phyloP scores from a whole-genome alignment of 2,797 vertebrate genomes.

The Chaetodon trifasciatus region DNA sequence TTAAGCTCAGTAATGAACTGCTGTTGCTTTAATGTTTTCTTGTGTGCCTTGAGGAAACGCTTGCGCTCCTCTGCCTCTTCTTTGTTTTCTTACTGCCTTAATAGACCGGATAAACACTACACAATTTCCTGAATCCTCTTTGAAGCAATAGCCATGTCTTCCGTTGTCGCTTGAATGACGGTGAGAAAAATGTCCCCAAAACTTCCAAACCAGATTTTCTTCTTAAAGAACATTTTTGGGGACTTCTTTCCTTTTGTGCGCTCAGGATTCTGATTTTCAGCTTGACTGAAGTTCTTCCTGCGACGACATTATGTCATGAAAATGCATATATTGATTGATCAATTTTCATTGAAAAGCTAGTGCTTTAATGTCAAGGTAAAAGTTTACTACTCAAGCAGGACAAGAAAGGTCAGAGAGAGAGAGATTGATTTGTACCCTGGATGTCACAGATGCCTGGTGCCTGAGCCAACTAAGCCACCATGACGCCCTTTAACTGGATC shows the following conservation, averaged over 20 bases:
- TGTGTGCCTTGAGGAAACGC: slow-evolving; percentile 31
- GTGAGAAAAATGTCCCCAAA: neutral
- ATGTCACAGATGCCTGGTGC: neutral
- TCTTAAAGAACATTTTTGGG: neutral
- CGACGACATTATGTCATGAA: neutral
- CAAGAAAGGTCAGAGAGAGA: neutral
- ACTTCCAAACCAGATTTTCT: neutral
- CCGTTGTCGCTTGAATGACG: neutral
- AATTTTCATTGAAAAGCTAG: neutral
- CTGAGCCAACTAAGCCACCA: slow-evolving; percentile 12
- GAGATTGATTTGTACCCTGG: slow-evolving; percentile 17
- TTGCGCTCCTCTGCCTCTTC: slow-evolving; percentile 17
- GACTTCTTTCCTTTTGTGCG: neutral
- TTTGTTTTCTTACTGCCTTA: slow-evolving; percentile 43
- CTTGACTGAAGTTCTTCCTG: too few relatives aligned
- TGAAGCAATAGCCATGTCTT: slow-evolving; percentile 24
- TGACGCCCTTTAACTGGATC: slow-evolving; percentile 19
- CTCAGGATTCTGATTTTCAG: neutral
- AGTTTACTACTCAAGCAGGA: neutral
- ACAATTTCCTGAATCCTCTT: slow-evolving; percentile 32
- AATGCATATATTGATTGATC: neutral
- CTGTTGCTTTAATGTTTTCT: slow-evolving; percentile 54
- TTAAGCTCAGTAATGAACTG: slow-evolving; percentile 51
- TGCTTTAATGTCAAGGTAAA: neutral
- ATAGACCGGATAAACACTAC: slow-evolving; percentile 43